Percentiles rank a stretch among this genome's conserved stretches.
phyloP scores from a whole-genome alignment of 2,797 vertebrate species.

The Protonibea diacanthus region DNA sequence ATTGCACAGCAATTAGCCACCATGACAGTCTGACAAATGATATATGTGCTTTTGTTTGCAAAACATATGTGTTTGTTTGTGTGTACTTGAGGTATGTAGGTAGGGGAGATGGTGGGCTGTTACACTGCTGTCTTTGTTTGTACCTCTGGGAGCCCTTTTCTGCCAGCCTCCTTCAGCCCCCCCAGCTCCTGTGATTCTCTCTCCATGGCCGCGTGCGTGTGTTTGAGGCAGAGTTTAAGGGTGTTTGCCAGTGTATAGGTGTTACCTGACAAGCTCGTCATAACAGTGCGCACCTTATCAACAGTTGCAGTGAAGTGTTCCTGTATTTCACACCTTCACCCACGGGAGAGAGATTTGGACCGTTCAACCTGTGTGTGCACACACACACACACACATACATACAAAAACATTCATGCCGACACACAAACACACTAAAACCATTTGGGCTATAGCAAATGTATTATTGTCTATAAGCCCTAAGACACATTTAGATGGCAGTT shows the following conservation, averaged over 20 bases:
- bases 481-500: slow-evolving; percentile 65
- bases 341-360: slow-evolving; percentile 55
- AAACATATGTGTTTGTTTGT: slow-evolving; percentile 65
- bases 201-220: slow-evolving; percentile 7
- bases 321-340: slow-evolving; percentile 60
- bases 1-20: slow-evolving; percentile 69
- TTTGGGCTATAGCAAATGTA: slow-evolving; percentile 30
- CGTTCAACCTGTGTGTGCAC: slow-evolving; percentile 21
- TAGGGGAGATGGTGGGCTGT: slow-evolving; percentile 33
- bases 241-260: slow-evolving; percentile 57
- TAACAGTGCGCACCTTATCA: slow-evolving; percentile 64
- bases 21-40: slow-evolving; percentile 54
- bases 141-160: slow-evolving; percentile 60
- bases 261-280: slow-evolving; percentile 61
- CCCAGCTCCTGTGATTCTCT: slow-evolving; percentile 49
- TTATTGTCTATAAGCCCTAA: slow-evolving; percentile 61
- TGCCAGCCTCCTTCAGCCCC: slow-evolving; percentile 53
- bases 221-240: slow-evolving; percentile 39
- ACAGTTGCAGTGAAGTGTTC: slow-evolving; percentile 58
- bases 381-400: slow-evolving; percentile 2
- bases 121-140: slow-evolving; percentile 58
- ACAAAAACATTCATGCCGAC: slow-evolving; percentile 20
- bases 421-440: slow-evolving; percentile 26
- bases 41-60: slow-evolving; percentile 53
- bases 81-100: slow-evolving; percentile 31